Evolutionary conservation across 2,797 vertebrate species (phyloP), one percentile per base, ranked within the genome.

Genomic region (Anas acuta): DNA sequence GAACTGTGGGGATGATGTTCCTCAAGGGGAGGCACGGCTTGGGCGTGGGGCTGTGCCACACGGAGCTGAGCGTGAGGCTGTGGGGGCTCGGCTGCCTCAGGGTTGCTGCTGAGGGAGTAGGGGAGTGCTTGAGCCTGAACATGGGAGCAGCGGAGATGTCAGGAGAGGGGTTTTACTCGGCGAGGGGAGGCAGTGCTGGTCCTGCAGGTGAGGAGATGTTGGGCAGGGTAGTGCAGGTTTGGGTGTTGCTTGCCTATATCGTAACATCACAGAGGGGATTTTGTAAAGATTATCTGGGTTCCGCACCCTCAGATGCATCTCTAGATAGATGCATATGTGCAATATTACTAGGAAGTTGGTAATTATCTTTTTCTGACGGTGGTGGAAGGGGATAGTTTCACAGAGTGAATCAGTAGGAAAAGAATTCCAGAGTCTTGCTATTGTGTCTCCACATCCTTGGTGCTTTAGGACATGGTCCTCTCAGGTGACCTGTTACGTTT

Each of bases 31-130:
- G 19, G 4, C 9, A 2, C 6, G 22, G 37, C 33, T 5, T n/a
- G 67, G 58, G 62, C 11, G 33, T 13, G 8, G 13, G 5, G 17
- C 62, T n/a, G 73, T 53, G 62, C 6, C 39, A 3, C 49, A 49
- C 13, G 20, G 47, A 60, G 22, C 0, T n/a, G 15, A 30, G 74
- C 19, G 4, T 58, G 70, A 14, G n/a, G 41, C 26, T 15, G 18
- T 1, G 65, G 41, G 16, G 17, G 25, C 49, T 86, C 39, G 23
- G 11, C 39, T 56, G 73, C 45, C 47, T n/a, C 56, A 26, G 47
- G 1, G 0, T 32, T 62, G 65, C n/a, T 51, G 0, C 4, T 67
- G 28, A 26, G 41, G 23, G 30, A n/a, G 3, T 25, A 51, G 65
- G 69, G 37, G 2, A 28, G n/a, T 9, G 28, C 39, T 51, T 78